These are phyloP conservation scores for Linnaemya tessellans DNA, from an alignment of 2,888 invertebrate species.

Conservation along the genomic window DNA sequence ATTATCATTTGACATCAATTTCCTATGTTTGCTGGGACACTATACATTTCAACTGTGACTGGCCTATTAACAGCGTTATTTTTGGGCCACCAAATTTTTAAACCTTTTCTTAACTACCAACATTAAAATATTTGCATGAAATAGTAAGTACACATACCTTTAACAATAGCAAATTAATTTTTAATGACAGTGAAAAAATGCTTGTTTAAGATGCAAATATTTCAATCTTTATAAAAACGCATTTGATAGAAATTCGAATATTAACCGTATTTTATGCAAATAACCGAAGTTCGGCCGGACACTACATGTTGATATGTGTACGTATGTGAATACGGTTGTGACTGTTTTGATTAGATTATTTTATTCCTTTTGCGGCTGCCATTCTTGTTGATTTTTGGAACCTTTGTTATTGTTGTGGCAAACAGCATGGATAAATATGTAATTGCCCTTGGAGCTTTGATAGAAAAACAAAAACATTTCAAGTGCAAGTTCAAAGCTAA, in stretches of 20 bases:
- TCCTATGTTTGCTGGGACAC: not conserved
- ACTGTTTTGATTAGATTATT: conserved; percentile 51
- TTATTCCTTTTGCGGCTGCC: not conserved
- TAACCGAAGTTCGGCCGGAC: not conserved
- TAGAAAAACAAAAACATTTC: conserved; percentile 37
- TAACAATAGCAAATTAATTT: too few species aligned
- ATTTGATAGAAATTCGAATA: too few species aligned
- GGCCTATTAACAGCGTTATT: not conserved
- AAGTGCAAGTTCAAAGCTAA: conserved; percentile 64
- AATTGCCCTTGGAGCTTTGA: conserved; percentile 51
- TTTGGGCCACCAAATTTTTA: not conserved
- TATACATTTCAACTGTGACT: not conserved
- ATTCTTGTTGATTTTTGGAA: conserved; percentile 50
- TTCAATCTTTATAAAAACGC: too few species aligned
- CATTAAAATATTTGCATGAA: too few species aligned
- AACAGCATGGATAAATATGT: conserved; percentile 25
- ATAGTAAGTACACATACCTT: too few species aligned
- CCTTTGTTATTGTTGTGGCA: conserved; percentile 43
- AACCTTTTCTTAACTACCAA: too few species aligned
- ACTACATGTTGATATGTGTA: conserved; percentile 1
- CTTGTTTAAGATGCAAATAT: too few species aligned
- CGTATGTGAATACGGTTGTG: not conserved
- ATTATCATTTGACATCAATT: not conserved
- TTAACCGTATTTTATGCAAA: not conserved
- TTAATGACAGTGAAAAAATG: too few species aligned